Evolutionary conservation across 2,797 vertebrate species (phyloP).

Genomic region (Xerus rutilus): DNA sequence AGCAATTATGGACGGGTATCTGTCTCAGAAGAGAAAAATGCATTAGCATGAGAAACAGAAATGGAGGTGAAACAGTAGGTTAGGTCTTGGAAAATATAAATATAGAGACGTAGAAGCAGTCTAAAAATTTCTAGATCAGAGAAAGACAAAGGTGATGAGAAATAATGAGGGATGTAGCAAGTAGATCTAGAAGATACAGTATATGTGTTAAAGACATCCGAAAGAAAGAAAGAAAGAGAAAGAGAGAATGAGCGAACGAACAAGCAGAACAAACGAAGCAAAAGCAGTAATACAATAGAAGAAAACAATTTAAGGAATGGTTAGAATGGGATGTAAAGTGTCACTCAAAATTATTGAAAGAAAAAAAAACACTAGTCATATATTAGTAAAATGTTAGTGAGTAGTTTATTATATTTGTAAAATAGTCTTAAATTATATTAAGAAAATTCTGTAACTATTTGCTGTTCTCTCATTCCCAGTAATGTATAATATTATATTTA

Average conservation of each 20-base stretch:
- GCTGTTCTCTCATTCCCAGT: not conserved
- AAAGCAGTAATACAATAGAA: not conserved
- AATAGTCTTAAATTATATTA: constrained; percentile 23
- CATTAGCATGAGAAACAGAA: not conserved
- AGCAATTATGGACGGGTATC: not conserved
- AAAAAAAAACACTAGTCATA: not conserved
- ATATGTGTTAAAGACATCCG: not conserved
- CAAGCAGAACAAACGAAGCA: not conserved
- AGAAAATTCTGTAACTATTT: not conserved
- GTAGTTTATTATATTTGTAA: not conserved
- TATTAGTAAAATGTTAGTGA: not conserved
- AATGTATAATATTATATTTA: not conserved
- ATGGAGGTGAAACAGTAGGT: not conserved
- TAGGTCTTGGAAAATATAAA: not conserved
- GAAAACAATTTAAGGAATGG: not conserved
- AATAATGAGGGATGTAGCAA: not conserved
- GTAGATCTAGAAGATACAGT: not conserved
- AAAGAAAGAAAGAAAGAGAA: not conserved
- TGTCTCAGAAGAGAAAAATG: not conserved
- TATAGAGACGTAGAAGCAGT: not conserved
- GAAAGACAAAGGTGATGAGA: not conserved
- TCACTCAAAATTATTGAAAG: not conserved
- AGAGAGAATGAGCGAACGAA: too few species aligned
- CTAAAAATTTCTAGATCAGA: not conserved
- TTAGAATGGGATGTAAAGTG: not conserved